Percentiles rank a stretch among this genome's conserved stretches.
These are phyloP conservation scores for Drosophila sordidula DNA, from an alignment of 2,888 invertebrate genomes.

Conservation along the genomic window DNA sequence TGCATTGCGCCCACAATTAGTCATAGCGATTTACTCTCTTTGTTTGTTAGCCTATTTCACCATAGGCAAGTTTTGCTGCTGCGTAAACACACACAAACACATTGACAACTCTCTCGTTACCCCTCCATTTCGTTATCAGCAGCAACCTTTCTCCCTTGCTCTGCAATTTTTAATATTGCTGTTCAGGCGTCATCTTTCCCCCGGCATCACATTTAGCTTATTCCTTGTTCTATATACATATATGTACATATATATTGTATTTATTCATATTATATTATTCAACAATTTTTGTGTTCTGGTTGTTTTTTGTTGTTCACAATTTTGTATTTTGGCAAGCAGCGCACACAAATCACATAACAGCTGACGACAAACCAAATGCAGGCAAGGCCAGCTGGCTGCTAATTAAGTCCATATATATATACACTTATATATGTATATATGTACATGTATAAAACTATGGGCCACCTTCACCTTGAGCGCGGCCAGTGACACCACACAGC, in stretches of 20 bases:
- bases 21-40: constrained; percentile 56
- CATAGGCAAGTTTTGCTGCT: constrained; percentile 26
- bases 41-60: constrained; percentile 57
- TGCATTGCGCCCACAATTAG: constrained; percentile 53
- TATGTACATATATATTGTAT: neutral
- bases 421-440: constrained; percentile 7
- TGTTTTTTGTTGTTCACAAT: constrained; percentile 15
- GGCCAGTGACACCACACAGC: constrained; percentile 62
- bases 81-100: constrained; percentile 19
- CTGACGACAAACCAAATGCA: constrained; percentile 59
- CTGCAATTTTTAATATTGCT: constrained; percentile 4
- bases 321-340: constrained; percentile 62
- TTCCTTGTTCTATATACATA: neutral
- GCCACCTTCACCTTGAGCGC: constrained; percentile 58
- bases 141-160: constrained; percentile 1
- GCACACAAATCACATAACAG: constrained; percentile 68
- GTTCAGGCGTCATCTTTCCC: neutral
- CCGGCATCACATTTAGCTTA: neutral
- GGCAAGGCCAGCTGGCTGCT: constrained; percentile 72
- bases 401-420: constrained; percentile 29
- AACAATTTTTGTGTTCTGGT: constrained; percentile 34
- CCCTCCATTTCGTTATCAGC: constrained; percentile 25
- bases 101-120: constrained; percentile 10
- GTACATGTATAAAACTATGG: constrained; percentile 11
- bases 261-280: constrained; percentile 19